Evolutionary conservation across 2,113 vertebrate genomes (phyloP), one percentile per base, ranked within the genome.

Genomic region (Odontesthes bonariensis): DNA sequence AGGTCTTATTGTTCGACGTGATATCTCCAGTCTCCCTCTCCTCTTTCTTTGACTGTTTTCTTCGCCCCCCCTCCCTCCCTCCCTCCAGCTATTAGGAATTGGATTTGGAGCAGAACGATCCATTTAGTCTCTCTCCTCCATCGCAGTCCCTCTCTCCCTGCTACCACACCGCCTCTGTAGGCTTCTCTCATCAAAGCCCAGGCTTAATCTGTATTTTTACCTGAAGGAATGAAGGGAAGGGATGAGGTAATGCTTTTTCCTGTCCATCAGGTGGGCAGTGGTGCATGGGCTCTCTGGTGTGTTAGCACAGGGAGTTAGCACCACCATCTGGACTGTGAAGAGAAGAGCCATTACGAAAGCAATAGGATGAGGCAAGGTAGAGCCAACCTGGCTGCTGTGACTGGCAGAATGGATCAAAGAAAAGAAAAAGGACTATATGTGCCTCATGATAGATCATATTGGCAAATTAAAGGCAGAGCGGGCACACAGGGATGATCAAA

Each of bases 41-140:
- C 27, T 79, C 73, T 84, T 86, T 79, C 84, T 88, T 83, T 84
- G 71, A 84, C 90, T 89, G 83, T 88, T 90, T 87, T 76, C 86
- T 55, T 77, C 83, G 65, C 62, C 80, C 83, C 77, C 81, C 62
- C 80, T 82, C 77, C 81, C 87, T 1, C 73, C 89, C 83, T 73
- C 89, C 91, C 91, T 90, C 79, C 84, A 92, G 92, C 92, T 90
- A 93, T 93, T 92, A 93, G 84, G 92, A 92, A 93, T 93, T 93
- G 92, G 92, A 93, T 93, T 92, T 93, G 92, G 92, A 93, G 92
- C 92, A 93, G 92, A 93, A 93, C 92, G 89, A 92, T 93, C 92
- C 88, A 91, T 93, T 93, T 93, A 92, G 90, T 88, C 81, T 74
- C 86, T 88, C 84, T 84, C 89, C 81, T 91, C 82, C 89, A 17